Conservation (phyloP, 2,113 vertebrate species). For the Pomatorhinus ruficollis region DNA sequence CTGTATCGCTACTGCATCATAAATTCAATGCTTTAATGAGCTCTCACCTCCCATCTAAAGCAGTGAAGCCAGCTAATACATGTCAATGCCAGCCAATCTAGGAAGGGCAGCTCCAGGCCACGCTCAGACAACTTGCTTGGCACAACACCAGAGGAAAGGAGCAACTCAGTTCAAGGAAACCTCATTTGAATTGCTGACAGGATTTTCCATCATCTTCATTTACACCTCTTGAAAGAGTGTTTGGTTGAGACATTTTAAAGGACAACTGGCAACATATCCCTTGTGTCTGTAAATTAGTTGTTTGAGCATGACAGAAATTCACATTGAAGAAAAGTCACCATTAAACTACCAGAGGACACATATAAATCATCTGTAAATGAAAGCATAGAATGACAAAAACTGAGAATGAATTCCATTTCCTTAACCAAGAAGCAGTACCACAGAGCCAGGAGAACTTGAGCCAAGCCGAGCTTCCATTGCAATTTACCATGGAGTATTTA, state of each 20-base stretch:
- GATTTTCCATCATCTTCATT: not conserved
- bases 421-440: not conserved
- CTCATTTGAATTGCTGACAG: not conserved
- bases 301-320: not conserved
- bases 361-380: not conserved
- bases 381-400: not conserved
- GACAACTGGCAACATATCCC: not conserved
- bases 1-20: not conserved
- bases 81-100: not conserved
- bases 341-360: not conserved
- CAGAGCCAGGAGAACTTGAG: not conserved
- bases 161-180: not conserved
- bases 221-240: not conserved
- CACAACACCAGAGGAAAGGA: not conserved
- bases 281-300: not conserved
- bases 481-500: constrained; percentile 1
- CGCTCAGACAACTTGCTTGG: not conserved
- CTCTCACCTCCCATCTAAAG: not conserved
- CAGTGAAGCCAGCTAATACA: not conserved
- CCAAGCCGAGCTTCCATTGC: not conserved
- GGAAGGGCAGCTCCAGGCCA: not conserved
- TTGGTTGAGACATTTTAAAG: not conserved
- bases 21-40: not conserved
- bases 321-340: not conserved
- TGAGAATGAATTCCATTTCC: not conserved